These are phyloP conservation scores for Lasaia peninsularis DNA, from an alignment of 1,140 invertebrate genomes.

Conservation along the genomic window DNA sequence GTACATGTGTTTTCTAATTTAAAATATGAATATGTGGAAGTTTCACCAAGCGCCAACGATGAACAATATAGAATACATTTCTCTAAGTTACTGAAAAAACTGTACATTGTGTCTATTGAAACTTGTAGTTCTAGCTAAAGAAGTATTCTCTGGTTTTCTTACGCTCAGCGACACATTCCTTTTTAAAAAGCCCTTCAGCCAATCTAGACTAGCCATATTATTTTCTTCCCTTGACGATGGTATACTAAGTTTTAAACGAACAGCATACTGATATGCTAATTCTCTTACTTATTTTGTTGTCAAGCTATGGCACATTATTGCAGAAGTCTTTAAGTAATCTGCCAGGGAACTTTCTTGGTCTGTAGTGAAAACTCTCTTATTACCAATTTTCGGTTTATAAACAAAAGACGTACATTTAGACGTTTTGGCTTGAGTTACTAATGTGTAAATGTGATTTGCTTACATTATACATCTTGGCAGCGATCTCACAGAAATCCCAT, in stretches of 20 bases:
- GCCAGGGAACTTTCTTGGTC: conserved; percentile 23
- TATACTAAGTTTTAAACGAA: conserved; percentile 21
- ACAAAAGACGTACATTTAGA: conserved; percentile 19
- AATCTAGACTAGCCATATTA: conserved; percentile 25
- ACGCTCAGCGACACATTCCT: conserved; percentile 23
- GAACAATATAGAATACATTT: too few relatives aligned
- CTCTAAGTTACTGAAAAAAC: conserved; percentile 23
- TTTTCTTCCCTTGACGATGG: conserved; percentile 22
- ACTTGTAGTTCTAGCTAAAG: conserved; percentile 22
- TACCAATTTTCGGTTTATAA: conserved; percentile 28
- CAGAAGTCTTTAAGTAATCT: conserved; percentile 24
- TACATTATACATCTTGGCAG: conserved; percentile 11
- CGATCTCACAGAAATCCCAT: conserved; percentile 16
- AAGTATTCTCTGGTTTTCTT: conserved; percentile 29
- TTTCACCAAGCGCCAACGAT: too few relatives aligned
- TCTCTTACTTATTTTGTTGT: conserved; percentile 26
- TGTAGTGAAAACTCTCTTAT: conserved; percentile 21
- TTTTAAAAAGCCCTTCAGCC: conserved; percentile 24
- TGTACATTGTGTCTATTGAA: conserved; percentile 22
- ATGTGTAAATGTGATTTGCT: conserved; percentile 18
- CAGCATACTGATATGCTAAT: conserved; percentile 27
- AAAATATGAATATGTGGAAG: too few relatives aligned
- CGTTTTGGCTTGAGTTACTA: conserved; percentile 16
- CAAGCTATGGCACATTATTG: conserved; percentile 26
- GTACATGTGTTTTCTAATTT: too few relatives aligned